Evolutionary conservation across 2,888 invertebrate species (phyloP).

Genomic region (Aproaerema taeniolella): DNA sequence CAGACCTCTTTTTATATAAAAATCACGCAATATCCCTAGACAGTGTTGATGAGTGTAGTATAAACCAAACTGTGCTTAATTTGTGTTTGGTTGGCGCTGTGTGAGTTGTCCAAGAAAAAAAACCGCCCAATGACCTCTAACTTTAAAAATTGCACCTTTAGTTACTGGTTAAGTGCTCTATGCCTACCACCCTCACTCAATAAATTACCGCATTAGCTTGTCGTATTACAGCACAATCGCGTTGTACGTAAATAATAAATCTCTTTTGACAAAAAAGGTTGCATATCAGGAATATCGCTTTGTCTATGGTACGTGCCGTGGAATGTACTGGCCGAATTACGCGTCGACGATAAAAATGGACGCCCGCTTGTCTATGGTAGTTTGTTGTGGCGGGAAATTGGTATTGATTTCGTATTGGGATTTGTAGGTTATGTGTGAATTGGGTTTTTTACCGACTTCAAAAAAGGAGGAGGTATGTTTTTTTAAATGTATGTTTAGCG

Average conservation of each 20-base stretch:
- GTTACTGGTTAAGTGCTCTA: no score
- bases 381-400: slow-evolving; percentile 36
- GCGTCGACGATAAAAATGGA: slow-evolving; percentile 30
- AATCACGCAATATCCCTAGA: no score
- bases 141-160: no score
- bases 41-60: no score
- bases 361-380: slow-evolving; percentile 29
- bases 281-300: background rate
- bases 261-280: background rate
- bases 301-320: slow-evolving; percentile 45
- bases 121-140: no score
- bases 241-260: background rate
- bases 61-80: no score
- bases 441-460: no score
- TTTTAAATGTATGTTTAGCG: no score
- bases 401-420: slow-evolving; percentile 1
- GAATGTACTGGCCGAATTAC: slow-evolving; percentile 57
- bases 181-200: background rate
- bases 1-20: no score
- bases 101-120: no score
- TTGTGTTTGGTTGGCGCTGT: no score
- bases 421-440: background rate
- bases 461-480: no score
- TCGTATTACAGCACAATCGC: background rate
- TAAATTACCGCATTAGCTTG: background rate